These are phyloP conservation scores for Psittacula derbiana DNA, from an alignment of 2,797 vertebrate genomes.

Conservation along the genomic window DNA sequence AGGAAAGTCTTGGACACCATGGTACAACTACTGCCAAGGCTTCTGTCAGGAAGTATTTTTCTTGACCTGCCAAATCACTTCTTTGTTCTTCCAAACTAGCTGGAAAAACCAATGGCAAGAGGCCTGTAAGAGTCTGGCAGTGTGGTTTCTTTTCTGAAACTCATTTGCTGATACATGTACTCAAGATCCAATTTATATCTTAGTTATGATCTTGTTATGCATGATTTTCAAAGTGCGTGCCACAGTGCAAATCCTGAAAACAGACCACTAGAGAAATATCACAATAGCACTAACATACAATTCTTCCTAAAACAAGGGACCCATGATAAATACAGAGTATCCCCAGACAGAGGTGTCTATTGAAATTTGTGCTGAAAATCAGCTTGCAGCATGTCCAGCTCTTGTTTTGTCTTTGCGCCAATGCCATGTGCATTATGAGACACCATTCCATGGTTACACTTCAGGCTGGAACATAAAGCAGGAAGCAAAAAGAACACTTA, in stretches of 20 bases:
- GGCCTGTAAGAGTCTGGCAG: background rate
- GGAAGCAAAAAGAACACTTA: background rate
- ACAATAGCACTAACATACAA: background rate
- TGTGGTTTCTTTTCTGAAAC: background rate
- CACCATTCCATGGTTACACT: background rate
- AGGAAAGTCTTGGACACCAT: background rate
- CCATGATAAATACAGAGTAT: background rate
- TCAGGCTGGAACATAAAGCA: background rate
- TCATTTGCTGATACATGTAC: background rate
- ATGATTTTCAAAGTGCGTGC: background rate
- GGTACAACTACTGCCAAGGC: background rate
- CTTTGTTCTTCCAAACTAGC: background rate
- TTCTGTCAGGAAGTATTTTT: conserved; percentile 11
- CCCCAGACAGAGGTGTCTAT: background rate
- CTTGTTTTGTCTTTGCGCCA: background rate
- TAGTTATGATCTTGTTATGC: background rate
- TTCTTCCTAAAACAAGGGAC: background rate
- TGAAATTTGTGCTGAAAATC: background rate
- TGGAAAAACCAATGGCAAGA: background rate
- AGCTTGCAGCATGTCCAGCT: background rate
- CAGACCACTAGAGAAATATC: background rate
- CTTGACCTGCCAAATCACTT: background rate
- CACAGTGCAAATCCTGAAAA: background rate
- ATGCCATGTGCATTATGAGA: rapidly evolving
- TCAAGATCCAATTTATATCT: background rate